Evolutionary conservation across 2,888 invertebrate species (phyloP).

Genomic region (Macrosoma leucophasiata): DNA sequence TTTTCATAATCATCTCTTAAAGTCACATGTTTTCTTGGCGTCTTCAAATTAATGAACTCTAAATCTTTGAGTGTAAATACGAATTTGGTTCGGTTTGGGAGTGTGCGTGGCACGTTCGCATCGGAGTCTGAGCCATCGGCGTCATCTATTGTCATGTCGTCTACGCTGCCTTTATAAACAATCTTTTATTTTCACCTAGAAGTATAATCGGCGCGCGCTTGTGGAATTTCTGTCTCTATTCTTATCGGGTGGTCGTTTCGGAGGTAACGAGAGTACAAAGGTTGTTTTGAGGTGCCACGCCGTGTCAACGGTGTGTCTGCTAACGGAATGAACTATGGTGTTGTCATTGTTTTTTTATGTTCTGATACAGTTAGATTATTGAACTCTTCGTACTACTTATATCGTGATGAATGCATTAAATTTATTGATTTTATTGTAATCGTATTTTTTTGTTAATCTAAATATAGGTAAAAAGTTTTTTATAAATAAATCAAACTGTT

Average conservation of each 20-base stretch:
- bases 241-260: constrained; percentile 69
- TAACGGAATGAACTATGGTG: constrained; percentile 50
- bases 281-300: constrained; percentile 67
- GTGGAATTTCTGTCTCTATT: constrained; percentile 66
- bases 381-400: constrained; percentile 15
- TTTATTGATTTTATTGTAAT: too few relatives aligned
- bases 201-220: constrained; percentile 70
- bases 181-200: constrained; percentile 73
- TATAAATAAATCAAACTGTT: too few relatives aligned
- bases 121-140: constrained; percentile 61
- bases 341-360: constrained; percentile 25
- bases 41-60: constrained; percentile 69
- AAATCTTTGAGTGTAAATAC: constrained; percentile 61
- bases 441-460: too few relatives aligned
- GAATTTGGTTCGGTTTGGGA: constrained; percentile 48
- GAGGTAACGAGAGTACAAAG: constrained; percentile 66
- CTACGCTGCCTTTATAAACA: constrained; percentile 70
- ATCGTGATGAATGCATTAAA: constrained; percentile 14
- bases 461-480: too few relatives aligned
- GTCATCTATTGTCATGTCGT: constrained; percentile 71
- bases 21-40: constrained; percentile 66
- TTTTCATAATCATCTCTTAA: constrained; percentile 69
- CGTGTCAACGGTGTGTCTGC: constrained; percentile 50
- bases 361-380: constrained; percentile 20
- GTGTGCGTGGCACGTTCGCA: constrained; percentile 29